Evolutionary conservation across 1,140 invertebrate genomes (phyloP).

Genomic region (Phortica variegata): DNA sequence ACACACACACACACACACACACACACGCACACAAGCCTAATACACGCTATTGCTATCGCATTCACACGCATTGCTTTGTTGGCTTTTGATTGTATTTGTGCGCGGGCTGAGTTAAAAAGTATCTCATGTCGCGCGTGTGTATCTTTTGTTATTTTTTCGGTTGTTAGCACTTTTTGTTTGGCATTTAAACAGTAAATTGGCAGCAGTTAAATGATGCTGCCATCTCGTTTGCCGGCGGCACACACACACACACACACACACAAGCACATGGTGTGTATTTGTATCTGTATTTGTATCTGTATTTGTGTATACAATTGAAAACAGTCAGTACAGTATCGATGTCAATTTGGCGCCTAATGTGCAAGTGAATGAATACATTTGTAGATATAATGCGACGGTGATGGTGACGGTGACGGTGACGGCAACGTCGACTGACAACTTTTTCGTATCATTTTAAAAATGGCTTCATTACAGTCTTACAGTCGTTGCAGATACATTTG

Average conservation of each 20-base stretch:
- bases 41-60: neutral
- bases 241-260: slow-evolving; percentile 6
- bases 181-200: slow-evolving; percentile 57
- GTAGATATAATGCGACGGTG: neutral
- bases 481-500: slow-evolving; percentile 21
- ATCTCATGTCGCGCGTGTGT: slow-evolving; percentile 10
- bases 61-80: neutral
- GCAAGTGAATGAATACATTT: slow-evolving; percentile 34
- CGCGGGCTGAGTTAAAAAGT: neutral
- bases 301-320: slow-evolving; percentile 1
- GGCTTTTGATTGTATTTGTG: neutral
- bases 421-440: neutral
- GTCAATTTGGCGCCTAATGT: slow-evolving; percentile 53
- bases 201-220: slow-evolving; percentile 52
- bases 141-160: slow-evolving; percentile 55
- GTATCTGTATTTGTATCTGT: neutral
- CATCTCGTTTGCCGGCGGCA: neutral
- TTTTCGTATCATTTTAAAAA: slow-evolving; percentile 17
- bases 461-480: slow-evolving; percentile 21
- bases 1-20: slow-evolving; percentile 4
- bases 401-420: neutral
- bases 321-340: slow-evolving; percentile 34
- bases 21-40: neutral
- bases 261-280: neutral
- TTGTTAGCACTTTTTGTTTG: slow-evolving; percentile 53